phyloP scores from a whole-genome alignment of 1,140 invertebrate species.

The Calosoma granatense region DNA sequence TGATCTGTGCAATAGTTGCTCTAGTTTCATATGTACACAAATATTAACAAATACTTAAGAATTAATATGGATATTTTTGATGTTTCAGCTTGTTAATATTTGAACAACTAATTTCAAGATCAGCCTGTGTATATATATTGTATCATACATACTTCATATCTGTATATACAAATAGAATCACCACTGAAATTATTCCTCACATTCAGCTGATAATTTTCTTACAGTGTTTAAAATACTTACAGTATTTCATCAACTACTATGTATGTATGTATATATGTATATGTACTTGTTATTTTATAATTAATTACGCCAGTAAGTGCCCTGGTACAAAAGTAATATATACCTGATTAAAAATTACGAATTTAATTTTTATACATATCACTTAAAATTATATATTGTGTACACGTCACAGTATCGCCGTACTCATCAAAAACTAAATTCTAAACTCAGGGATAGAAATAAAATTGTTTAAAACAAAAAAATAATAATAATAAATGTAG shows the following conservation, averaged over 20 bases:
- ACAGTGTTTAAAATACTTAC: not conserved
- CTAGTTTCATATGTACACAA: not conserved
- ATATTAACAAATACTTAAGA: no score
- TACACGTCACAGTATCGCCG: not conserved
- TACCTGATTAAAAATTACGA: slow-evolving; percentile 1
- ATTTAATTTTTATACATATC: slow-evolving; percentile 5
- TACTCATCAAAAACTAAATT: not conserved
- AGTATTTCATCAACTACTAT: not conserved
- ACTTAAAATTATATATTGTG: not conserved
- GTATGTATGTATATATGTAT: no score
- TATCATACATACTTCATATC: no score
- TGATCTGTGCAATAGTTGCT: not conserved
- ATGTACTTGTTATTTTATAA: not conserved
- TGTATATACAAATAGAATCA: no score
- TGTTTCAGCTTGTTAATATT: no score
- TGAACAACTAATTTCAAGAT: no score
- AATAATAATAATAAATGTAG: not conserved
- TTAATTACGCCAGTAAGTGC: not conserved
- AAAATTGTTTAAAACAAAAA: not conserved
- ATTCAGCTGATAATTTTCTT: not conserved
- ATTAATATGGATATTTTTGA: no score
- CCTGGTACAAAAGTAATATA: slow-evolving; percentile 6
- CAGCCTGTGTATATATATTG: no score
- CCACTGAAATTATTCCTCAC: no score
- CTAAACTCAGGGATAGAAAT: no score